phyloP scores from a whole-genome alignment of 2,888 invertebrate genomes.

The Oxytorus armatus region DNA sequence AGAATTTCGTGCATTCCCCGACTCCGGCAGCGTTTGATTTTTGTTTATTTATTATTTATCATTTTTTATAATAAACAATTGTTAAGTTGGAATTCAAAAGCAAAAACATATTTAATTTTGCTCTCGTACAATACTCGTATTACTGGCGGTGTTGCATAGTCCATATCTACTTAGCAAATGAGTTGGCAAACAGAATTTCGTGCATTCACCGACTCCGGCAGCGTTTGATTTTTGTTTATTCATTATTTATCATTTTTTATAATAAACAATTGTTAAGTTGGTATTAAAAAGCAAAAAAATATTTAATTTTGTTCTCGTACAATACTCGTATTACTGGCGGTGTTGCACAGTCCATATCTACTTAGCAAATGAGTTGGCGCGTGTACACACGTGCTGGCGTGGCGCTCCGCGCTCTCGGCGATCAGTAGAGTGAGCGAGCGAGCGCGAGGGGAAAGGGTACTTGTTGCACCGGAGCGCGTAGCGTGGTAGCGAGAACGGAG shows the following conservation, averaged over 20 bases:
- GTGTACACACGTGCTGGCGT: constrained; percentile 33
- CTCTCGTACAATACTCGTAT: not conserved
- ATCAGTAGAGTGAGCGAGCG: constrained; percentile 6
- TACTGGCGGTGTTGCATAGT: not conserved
- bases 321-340: not conserved
- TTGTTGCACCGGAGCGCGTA: constrained; percentile 54
- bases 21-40: too few species aligned
- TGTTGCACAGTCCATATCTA: not conserved
- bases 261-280: too few species aligned
- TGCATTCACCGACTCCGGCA: too few species aligned
- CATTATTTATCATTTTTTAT: too few species aligned
- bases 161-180: constrained; percentile 4
- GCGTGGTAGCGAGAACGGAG: constrained; percentile 56
- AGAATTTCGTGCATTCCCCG: too few species aligned
- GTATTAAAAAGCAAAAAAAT: not conserved
- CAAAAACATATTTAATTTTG: not conserved
- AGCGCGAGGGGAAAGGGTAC: not conserved
- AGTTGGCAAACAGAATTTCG: not conserved
- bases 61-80: too few species aligned
- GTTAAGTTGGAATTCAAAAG: too few species aligned
- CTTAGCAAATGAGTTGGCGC: constrained; percentile 12
- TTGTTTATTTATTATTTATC: too few species aligned
- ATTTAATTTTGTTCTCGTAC: not conserved
- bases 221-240: too few species aligned
- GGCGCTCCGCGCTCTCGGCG: constrained; percentile 28